phyloP scores from a whole-genome alignment of 2,888 invertebrate species.

The Mylabris sibirica region DNA sequence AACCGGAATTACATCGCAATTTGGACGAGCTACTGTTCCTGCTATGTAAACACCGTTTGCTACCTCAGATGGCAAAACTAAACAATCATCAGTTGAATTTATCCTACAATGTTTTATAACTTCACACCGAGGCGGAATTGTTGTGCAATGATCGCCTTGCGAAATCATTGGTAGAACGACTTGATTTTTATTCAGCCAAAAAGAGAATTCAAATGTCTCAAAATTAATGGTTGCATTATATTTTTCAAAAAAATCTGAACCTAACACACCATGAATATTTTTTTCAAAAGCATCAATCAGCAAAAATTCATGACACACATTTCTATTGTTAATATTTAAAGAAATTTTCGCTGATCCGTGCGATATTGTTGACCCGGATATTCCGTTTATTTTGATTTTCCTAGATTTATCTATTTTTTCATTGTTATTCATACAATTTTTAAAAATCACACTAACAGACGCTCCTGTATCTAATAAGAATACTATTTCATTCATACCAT shows the following conservation, averaged over 20 bases:
- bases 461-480: too few species aligned
- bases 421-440: slow-evolving; percentile 26
- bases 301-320: slow-evolving; percentile 19
- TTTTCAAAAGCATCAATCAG: slow-evolving; percentile 20
- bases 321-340: slow-evolving; percentile 13
- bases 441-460: too few species aligned
- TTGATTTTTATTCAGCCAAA: slow-evolving; percentile 13
- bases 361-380: too few species aligned
- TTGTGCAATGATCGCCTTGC: slow-evolving; percentile 8
- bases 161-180: slow-evolving; percentile 23
- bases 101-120: slow-evolving; percentile 20
- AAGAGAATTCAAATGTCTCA: slow-evolving; percentile 18
- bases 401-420: slow-evolving; percentile 22
- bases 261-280: slow-evolving; percentile 22
- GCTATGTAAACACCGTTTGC: slow-evolving; percentile 23
- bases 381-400: too few species aligned
- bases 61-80: slow-evolving; percentile 20
- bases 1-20: slow-evolving; percentile 13
- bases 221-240: slow-evolving; percentile 21
- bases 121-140: slow-evolving; percentile 26
- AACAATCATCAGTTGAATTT: slow-evolving; percentile 10
- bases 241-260: slow-evolving; percentile 25
- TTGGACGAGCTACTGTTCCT: slow-evolving; percentile 14
- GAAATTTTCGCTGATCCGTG: slow-evolving; percentile 15
- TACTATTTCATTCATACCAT: too few species aligned